Conservation (phyloP, 2,113 vertebrate species). For the Halichoerus grypus region DNA sequence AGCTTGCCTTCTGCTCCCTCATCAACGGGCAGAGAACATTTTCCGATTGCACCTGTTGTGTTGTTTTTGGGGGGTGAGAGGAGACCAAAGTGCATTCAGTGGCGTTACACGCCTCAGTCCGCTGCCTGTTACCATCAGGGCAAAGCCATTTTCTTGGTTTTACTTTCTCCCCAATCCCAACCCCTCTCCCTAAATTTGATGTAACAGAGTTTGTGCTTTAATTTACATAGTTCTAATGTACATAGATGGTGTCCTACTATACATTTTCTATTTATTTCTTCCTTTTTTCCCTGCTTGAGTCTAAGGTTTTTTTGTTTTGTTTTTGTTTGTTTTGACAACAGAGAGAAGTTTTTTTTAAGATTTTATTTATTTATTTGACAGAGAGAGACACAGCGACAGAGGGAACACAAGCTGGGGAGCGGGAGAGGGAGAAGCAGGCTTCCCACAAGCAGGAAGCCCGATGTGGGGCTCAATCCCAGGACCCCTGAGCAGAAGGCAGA, state of each 20-base stretch:
- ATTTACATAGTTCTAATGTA: not conserved
- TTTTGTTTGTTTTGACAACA: no score
- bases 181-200: not conserved
- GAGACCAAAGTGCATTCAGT: not conserved
- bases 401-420: no score
- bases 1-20: not conserved
- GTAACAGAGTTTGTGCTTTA: not conserved
- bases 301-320: not conserved
- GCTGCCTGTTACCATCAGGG: rapidly evolving
- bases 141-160: not conserved
- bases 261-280: not conserved
- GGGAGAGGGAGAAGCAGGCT: not conserved
- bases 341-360: not conserved
- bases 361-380: not conserved
- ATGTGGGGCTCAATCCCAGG: not conserved
- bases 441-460: not conserved
- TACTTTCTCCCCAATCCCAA: not conserved
- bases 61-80: not conserved
- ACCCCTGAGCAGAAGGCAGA: not conserved
- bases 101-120: not conserved
- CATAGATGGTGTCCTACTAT: not conserved
- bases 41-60: not conserved
- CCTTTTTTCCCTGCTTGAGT: not conserved
- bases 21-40: not conserved
- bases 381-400: not conserved